phyloP scores from a whole-genome alignment of 1,140 invertebrate species.

The Lepidurus arcticus region DNA sequence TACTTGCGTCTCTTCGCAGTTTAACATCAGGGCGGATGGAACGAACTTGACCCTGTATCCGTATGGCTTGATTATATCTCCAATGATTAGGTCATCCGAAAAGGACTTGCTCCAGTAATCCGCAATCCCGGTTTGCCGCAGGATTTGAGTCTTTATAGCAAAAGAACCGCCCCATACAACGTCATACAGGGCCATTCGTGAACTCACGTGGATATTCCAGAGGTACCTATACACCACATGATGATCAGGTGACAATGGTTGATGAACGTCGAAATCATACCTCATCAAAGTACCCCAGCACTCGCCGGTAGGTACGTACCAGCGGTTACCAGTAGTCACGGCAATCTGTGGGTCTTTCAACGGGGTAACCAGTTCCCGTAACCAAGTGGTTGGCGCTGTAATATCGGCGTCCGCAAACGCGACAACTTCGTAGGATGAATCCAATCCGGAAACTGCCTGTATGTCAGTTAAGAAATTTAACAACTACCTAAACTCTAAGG shows the following conservation, averaged over 20 bases:
- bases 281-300: constrained; percentile 20
- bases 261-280: background rate
- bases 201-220: constrained; percentile 24
- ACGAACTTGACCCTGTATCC: constrained; percentile 24
- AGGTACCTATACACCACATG: background rate
- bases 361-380: constrained; percentile 21
- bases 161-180: constrained; percentile 26
- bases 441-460: constrained; percentile 3
- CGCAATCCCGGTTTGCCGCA: background rate
- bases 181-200: background rate
- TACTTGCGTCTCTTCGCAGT: constrained; percentile 22
- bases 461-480: background rate
- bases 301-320: constrained; percentile 25
- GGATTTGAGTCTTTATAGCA: constrained; percentile 1
- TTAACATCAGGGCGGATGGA: constrained; percentile 6
- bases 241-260: background rate
- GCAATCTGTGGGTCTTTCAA: constrained; percentile 22
- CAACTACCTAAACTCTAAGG: background rate
- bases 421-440: constrained; percentile 16
- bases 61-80: background rate
- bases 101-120: constrained; percentile 23
- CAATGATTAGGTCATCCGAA: constrained; percentile 21
- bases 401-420: constrained; percentile 27
- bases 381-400: constrained; percentile 14
- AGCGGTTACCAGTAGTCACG: constrained; percentile 25